These are phyloP conservation scores for Clarias fuscus DNA, from an alignment of 2,797 vertebrate species.

Conservation along the genomic window DNA sequence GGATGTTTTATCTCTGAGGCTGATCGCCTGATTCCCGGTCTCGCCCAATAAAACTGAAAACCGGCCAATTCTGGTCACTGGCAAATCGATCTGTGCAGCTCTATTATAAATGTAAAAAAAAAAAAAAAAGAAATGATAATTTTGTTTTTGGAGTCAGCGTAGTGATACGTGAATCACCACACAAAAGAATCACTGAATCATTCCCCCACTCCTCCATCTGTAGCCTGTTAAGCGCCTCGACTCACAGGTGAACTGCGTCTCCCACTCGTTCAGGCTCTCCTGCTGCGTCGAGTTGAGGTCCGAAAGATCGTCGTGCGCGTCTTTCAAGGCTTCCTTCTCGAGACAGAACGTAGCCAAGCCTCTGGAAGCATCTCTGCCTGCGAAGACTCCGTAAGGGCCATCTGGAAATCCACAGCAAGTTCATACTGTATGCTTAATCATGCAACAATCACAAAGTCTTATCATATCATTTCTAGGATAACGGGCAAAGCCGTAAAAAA, in stretches of 20 bases:
- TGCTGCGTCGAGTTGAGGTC: slow-evolving; percentile 89
- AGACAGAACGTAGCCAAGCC: slow-evolving; percentile 97
- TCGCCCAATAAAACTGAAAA: no score
- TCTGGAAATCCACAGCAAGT: slow-evolving; percentile 71
- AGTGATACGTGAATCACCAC: no score
- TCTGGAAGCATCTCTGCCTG: slow-evolving; percentile 92
- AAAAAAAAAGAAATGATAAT: no score
- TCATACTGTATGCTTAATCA: background rate
- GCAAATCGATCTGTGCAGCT: no score
- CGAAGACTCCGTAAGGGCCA: slow-evolving; percentile 95
- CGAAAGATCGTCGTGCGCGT: slow-evolving; percentile 90
- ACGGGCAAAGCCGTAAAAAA: background rate
- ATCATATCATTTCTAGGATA: background rate
- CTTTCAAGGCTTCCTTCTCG: slow-evolving; percentile 91
- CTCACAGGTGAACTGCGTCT: slow-evolving; percentile 94
- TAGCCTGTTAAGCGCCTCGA: slow-evolving; percentile 22
- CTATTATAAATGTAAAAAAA: no score
- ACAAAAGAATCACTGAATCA: no score
- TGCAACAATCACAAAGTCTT: background rate
- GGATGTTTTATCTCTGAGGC: no score
- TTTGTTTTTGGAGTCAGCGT: no score
- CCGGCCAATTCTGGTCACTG: no score
- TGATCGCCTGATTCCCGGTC: no score
- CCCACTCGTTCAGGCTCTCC: slow-evolving; percentile 94
- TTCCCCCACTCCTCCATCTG: no score